Conservation (phyloP, 1,140 invertebrate species). For the Hirudo medicinalis region DNA sequence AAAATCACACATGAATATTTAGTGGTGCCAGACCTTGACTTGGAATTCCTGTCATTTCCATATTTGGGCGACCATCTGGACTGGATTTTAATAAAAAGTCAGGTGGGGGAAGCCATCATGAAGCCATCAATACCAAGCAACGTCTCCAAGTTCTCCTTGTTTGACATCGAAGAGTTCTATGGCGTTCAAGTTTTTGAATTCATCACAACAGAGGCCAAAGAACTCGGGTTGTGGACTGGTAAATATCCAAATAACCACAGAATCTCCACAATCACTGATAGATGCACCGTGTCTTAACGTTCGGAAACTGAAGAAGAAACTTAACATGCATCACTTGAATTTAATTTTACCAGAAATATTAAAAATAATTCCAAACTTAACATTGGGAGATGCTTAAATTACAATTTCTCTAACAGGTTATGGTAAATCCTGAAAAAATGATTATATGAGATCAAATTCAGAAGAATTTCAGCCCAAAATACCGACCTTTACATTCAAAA, state of each 20-base stretch:
- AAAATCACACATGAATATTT: neutral
- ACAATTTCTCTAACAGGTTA: no score
- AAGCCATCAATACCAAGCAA: slow-evolving; percentile 6
- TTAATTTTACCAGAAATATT: no score
- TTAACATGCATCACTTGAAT: no score
- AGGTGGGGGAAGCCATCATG: neutral
- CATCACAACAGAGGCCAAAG: slow-evolving; percentile 7
- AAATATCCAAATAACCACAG: slow-evolving; percentile 4
- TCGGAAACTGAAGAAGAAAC: no score
- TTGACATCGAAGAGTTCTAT: neutral
- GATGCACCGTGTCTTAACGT: neutral
- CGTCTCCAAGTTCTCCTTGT: neutral
- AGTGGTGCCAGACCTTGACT: neutral
- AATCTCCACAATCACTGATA: neutral
- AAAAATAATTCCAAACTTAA: no score
- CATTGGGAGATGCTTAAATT: no score
- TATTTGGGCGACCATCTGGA: slow-evolving; percentile 2
- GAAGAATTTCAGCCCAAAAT: no score
- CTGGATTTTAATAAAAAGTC: neutral
- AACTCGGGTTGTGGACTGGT: neutral
- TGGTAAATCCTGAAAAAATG: no score
- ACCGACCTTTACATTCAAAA: no score
- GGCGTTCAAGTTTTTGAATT: slow-evolving; percentile 11
- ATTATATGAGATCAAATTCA: no score
- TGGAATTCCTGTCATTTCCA: neutral